Base-by-base conservation (phyloP, 1,140 invertebrate genomes). In the Neodiprion lecontei region DNA sequence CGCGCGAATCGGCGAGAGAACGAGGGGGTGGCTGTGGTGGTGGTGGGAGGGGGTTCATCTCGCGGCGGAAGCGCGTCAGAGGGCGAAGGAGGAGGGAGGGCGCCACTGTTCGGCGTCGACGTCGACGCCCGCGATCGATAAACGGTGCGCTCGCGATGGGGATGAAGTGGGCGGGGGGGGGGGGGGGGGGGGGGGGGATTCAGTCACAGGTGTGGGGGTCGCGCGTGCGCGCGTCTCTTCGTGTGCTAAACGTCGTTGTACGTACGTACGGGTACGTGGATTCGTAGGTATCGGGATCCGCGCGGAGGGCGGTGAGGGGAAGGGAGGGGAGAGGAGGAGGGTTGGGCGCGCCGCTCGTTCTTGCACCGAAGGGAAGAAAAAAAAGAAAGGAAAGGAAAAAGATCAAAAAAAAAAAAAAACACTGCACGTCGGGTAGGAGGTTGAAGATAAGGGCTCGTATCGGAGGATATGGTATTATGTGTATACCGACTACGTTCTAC, bases 61-160 rank as follows among this genome's bases (percentile, higher is more conserved):
- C 72, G 72, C 68, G 72, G 69, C 75, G 75, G 74, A 71, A 69
- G 23, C 73, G 72, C 49, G 78, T 48, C 67, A 11, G 65, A 49
- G 74, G 61, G 76, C 72, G 74, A 65, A 74, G 74, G 72, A 70
- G 77, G 76, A 47, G 80, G 81, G 82, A 77, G 81, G 82, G 85
- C 83, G 83, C 84, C 84, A 83, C 82, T 78, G 78, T 72, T 79
- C 78, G 83, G 84, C 72, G 78, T 73, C 76, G 81, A 84, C 84
- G 85, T 82, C 84, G 83, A 86, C 85, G 86, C 86, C 83, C 85
- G 83, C 82, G 80, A 79, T 81, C 47, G 47, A 48, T 53, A 72
- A 76, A 79, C 75, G n/a, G 74, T 79, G 76, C 78, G 78, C 76
- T 75, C 74, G 69, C 74, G 73, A 79, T 80, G 75, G 78, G 77